Evolutionary conservation across 2,113 vertebrate species (phyloP), one percentile per base, ranked within the genome.

Genomic region (Axis porcinus): DNA sequence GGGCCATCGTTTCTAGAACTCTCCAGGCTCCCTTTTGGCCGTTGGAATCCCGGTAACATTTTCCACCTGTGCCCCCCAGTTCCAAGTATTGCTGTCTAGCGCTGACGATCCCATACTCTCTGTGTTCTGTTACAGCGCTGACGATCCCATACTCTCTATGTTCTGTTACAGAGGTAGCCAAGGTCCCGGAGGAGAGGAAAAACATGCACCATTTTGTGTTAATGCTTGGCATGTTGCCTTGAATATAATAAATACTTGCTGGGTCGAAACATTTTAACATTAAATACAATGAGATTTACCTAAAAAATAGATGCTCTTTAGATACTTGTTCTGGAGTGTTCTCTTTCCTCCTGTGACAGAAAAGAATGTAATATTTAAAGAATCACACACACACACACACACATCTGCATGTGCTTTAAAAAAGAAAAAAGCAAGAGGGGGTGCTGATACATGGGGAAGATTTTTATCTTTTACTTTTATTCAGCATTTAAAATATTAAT

Each of bases 381-480:
- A 96, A 57, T 45, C 23, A 45, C 9, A 60, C 52, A 86, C 11
- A 45, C 9, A 60, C 52, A 86, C 11, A 8, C 16, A 47, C 17
- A 9, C 23, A 9, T 45, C 52, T 55, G 21, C 58, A 16, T 70
- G 15, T 89, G 88, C 28, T 76, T 97, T 88, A 62, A 89, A 79
- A 93, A 40, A 54, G 25, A n/a, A 92, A 83, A 91, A 89, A 54
- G 19, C 88, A 86, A 82, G 57, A 67, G 45, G 86, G 52, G 28
- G 11, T 91, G 14, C 50, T 40, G 19, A n/a, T n/a, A 87, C 21
- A 14, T 43, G 16, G 28, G 62, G 45, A 91, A 45, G 28, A 78
- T 64, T 78, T 96, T 70, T 83, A n/a, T 96, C 83, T 89, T 87
- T 94, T 89, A 88, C 28, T 94, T 79, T 40, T 23, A 70, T 74